A percentile compares a stretch with the other conserved stretches of the same genome.
phyloP scores from a whole-genome alignment of 2,888 invertebrate species.

The Cheilosia urbana region DNA sequence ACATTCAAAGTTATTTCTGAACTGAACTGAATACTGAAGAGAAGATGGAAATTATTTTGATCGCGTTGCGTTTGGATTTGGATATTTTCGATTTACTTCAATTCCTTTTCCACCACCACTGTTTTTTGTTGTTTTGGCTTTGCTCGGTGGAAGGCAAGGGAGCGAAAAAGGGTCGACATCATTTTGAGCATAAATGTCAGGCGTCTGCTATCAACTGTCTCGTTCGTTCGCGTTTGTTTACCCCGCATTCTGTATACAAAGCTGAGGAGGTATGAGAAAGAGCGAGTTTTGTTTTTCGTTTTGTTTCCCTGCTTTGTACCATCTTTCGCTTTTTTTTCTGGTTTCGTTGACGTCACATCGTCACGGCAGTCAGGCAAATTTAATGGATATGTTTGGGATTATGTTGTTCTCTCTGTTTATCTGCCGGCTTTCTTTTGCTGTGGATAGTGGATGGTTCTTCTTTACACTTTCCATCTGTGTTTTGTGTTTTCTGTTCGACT shows the following conservation, averaged over 20 bases:
- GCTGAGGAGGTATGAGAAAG: slow-evolving; percentile 7
- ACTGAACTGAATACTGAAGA: too few species aligned
- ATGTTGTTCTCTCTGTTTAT: slow-evolving; percentile 26
- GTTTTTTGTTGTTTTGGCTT: slow-evolving; percentile 15
- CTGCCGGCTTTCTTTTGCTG: neutral
- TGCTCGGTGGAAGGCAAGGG: neutral
- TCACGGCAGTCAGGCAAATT: neutral
- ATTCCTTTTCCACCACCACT: neutral
- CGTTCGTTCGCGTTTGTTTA: slow-evolving; percentile 37
- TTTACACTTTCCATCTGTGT: too few species aligned
- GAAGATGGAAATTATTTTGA: slow-evolving; percentile 47
- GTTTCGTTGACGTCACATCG: neutral
- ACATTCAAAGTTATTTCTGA: slow-evolving; percentile 49
- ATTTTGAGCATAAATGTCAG: neutral
- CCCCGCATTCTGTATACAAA: neutral
- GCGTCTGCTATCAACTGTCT: slow-evolving; percentile 38
- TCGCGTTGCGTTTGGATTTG: slow-evolving; percentile 50
- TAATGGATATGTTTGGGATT: neutral
- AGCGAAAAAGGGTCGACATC: slow-evolving; percentile 13
- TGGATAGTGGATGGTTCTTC: neutral
- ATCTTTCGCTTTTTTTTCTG: slow-evolving; percentile 53
- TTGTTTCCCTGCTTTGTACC: slow-evolving; percentile 10
- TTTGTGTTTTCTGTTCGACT: slow-evolving; percentile 3
- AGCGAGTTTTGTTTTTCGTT: slow-evolving; percentile 5
- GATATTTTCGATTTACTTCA: slow-evolving; percentile 1